phyloP scores from a whole-genome alignment of 2,888 invertebrate species.

The Nomada fucata region DNA sequence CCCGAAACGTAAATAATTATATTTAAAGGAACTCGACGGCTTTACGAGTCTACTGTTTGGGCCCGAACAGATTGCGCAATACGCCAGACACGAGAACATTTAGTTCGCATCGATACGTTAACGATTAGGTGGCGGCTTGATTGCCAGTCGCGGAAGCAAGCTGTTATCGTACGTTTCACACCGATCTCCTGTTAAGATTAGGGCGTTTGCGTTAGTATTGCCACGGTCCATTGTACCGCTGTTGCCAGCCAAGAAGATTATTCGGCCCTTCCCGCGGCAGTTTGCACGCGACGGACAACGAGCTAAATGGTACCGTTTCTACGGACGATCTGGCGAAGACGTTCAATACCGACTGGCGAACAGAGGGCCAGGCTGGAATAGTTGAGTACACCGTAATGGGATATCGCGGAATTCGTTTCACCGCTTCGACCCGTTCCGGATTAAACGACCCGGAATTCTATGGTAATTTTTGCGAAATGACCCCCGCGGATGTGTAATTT shows the following conservation, averaged over 20 bases:
- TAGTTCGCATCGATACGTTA: too few relatives aligned
- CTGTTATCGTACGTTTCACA: not conserved
- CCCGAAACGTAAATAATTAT: too few relatives aligned
- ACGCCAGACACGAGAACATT: too few relatives aligned
- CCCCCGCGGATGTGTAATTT: not conserved
- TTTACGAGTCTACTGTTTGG: too few relatives aligned
- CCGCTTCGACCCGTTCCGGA: slow-evolving; percentile 13
- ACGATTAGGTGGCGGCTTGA: too few relatives aligned
- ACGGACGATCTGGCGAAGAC: slow-evolving; percentile 72
- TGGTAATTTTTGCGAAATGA: slow-evolving; percentile 27
- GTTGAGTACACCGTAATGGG: slow-evolving; percentile 11
- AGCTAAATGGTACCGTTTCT: slow-evolving; percentile 69
- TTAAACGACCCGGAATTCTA: slow-evolving; percentile 28
- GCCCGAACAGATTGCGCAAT: too few relatives aligned
- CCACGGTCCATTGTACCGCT: slow-evolving; percentile 14
- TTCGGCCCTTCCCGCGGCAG: slow-evolving; percentile 27
- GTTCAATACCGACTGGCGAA: slow-evolving; percentile 65
- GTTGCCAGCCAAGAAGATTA: slow-evolving; percentile 28
- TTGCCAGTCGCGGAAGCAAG: not conserved
- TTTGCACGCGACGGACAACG: slow-evolving; percentile 46
- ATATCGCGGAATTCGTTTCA: slow-evolving; percentile 34
- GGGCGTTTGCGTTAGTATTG: slow-evolving; percentile 3
- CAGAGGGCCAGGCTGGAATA: slow-evolving; percentile 36
- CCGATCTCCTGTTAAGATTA: not conserved
- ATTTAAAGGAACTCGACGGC: too few relatives aligned